Base-by-base conservation (phyloP, 2,888 invertebrate species). In the Yponomeuta plumbellus region DNA sequence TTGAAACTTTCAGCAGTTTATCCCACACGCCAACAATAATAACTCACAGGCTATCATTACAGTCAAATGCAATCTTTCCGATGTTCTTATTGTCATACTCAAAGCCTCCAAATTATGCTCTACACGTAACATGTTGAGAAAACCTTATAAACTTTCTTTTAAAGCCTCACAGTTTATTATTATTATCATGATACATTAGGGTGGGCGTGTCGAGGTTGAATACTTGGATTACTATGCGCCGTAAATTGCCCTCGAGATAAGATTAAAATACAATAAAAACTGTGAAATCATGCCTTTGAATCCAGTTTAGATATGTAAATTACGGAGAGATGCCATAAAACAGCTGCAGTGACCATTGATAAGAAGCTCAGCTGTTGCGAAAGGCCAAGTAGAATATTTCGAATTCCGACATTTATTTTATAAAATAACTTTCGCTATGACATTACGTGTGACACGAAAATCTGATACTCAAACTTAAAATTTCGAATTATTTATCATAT, bases 211-310 rank as follows among this genome's bases (percentile, higher is more conserved):
- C 34, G n/a, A 61, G 22, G 23, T 11, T 22, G 62, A 20, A 20
- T 39, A 13, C 17, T 17, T n/a, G 34, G 62, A 39, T 62, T 39
- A 62, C 39, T 39, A 20, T 59, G 59, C 13, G 8, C 39, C 20
- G 39, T 34, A 39, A 62, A 62, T 62, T 62, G 39, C 39, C 20
- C 13, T n/a, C 34, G n/a, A 5, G 62, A 62, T 62, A 40, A 34
- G 62, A 34, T 62, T n/a, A 39, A 59, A 52, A 6, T 13, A 52
- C 44, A 52, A 52, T 52, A 52, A 21, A n/a, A 59, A 59, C 59
- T 59, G 59, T 23, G 22, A 59, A 21, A 22, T 22, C 21, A 21
- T 52, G 44, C 23, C 20, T 59, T 59, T 59, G 21, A 52, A 59
- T 59, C 11, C 21, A 13, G 20, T 13, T 21, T 8, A 59, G 59